phyloP scores from a whole-genome alignment of 2,797 vertebrate species.

The Crypturellus tataupa region DNA sequence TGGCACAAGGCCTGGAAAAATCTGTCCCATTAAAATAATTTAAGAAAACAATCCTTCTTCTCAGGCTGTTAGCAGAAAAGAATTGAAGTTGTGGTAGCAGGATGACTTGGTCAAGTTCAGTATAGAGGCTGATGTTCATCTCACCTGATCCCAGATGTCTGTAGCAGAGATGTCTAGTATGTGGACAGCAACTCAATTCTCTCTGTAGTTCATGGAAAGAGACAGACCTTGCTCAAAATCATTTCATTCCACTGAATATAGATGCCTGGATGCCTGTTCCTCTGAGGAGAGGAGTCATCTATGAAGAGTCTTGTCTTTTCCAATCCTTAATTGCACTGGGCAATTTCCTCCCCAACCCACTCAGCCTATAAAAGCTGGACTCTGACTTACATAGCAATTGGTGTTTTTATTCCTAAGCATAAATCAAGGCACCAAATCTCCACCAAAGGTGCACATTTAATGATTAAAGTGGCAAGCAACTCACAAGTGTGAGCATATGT shows the following conservation, averaged over 20 bases:
- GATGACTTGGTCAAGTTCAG: neutral
- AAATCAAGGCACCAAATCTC: neutral
- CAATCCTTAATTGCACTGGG: neutral
- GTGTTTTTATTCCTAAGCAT: neutral
- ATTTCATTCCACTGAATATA: neutral
- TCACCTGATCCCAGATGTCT: neutral
- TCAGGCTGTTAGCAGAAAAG: neutral
- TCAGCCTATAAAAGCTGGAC: neutral
- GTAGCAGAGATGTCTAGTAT: neutral
- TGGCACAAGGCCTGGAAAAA: neutral
- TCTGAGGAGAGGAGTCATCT: neutral
- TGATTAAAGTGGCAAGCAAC: neutral
- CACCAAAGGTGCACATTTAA: neutral
- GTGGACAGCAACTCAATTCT: neutral
- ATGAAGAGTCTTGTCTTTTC: neutral
- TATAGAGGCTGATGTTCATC: fast-evolving
- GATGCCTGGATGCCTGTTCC: neutral
- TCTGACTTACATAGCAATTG: neutral
- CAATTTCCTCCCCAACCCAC: neutral
- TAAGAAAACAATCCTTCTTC: neutral
- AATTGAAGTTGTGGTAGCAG: neutral
- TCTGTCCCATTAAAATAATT: neutral
- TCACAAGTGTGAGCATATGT: neutral
- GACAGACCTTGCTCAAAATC: neutral
- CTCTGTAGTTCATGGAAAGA: neutral